Conservation (phyloP, 2,113 vertebrate genomes). For the Paramormyrops kingsleyae region DNA sequence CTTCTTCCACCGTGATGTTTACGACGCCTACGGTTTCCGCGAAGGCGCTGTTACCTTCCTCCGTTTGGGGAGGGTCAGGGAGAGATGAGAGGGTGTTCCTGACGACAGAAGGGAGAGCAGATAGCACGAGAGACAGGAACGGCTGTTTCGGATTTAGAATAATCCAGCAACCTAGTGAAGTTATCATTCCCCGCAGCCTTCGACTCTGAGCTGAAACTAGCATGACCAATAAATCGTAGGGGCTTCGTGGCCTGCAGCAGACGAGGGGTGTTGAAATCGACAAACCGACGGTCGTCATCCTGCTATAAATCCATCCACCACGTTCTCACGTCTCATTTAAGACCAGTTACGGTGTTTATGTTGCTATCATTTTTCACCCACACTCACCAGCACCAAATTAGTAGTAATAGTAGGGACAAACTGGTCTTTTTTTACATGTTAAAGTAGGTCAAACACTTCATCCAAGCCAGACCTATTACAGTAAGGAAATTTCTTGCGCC, state of each 20-base stretch:
- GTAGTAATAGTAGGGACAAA: neutral
- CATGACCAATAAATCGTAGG: neutral
- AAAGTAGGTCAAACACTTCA: neutral
- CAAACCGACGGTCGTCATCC: neutral
- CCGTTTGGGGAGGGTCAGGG: neutral
- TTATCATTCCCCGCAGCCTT: conserved; percentile 4
- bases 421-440: neutral
- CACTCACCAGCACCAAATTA: neutral
- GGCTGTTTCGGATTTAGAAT: conserved; percentile 12
- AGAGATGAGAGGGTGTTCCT: neutral
- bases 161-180: conserved; percentile 11
- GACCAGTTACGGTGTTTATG: neutral
- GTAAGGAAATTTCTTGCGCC: neutral
- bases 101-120: neutral
- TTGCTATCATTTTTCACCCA: neutral
- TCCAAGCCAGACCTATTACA: neutral
- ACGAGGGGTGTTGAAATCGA: neutral
- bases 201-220: neutral
- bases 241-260: neutral
- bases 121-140: neutral
- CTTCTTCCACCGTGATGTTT: too few relatives aligned
- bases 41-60: neutral
- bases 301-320: neutral
- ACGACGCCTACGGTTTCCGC: neutral
- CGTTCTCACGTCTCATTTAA: neutral